phyloP scores from a whole-genome alignment of 2,113 vertebrate genomes.

The Trogon surrucura region DNA sequence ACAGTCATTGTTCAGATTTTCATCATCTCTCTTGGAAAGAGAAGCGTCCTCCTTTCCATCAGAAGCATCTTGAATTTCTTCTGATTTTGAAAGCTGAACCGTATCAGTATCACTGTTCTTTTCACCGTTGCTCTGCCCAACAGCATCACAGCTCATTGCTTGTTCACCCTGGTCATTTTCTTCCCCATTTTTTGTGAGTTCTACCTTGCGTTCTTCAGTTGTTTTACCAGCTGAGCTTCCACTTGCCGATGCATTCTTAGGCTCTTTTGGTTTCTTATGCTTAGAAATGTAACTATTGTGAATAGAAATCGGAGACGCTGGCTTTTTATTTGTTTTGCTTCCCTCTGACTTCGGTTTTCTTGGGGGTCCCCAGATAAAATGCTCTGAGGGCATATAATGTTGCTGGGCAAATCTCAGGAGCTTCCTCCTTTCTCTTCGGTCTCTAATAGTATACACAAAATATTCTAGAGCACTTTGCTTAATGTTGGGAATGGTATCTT shows the following conservation, averaged over 20 bases:
- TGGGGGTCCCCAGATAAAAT: constrained; percentile 95
- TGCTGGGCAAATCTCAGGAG: constrained; percentile 90
- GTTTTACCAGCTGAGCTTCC: constrained; percentile 53
- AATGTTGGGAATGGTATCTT: constrained; percentile 91
- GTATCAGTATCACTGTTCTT: constrained; percentile 16
- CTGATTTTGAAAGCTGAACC: background rate
- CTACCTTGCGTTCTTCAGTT: constrained; percentile 64
- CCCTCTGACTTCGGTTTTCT: constrained; percentile 73
- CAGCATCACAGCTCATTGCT: constrained; percentile 29
- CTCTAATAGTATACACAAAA: constrained; percentile 94
- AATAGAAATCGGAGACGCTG: constrained; percentile 52
- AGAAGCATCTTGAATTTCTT: background rate
- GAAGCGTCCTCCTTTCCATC: constrained; percentile 32
- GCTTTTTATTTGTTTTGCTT: constrained; percentile 67
- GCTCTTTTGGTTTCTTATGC: constrained; percentile 70
- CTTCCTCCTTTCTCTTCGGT: constrained; percentile 86
- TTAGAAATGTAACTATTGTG: constrained; percentile 56
- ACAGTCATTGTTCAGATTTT: constrained; percentile 26
- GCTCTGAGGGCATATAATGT: constrained; percentile 88
- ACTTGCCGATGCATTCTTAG: constrained; percentile 9
- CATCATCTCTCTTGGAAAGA: constrained; percentile 34
- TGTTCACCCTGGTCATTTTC: background rate
- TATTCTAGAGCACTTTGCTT: constrained; percentile 96
- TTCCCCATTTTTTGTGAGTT: constrained; percentile 54
- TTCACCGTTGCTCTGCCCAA: background rate